Evolutionary conservation across 2,113 vertebrate species (phyloP).

Genomic region (Dasyornis broadbenti): DNA sequence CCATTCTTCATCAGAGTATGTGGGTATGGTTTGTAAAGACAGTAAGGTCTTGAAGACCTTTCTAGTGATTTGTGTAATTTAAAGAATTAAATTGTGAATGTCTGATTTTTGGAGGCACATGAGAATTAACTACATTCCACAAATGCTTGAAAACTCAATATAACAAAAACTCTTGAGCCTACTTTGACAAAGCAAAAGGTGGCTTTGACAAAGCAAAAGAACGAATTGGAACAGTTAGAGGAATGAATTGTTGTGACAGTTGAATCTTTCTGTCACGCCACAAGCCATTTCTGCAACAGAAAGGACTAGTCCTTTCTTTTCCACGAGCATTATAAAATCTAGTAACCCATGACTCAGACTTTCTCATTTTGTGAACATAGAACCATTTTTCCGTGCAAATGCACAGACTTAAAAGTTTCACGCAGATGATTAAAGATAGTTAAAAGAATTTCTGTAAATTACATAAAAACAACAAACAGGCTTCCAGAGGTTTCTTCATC

Average conservation of each 20-base stretch:
- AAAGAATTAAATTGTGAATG: neutral
- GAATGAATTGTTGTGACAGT: neutral
- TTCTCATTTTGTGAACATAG: neutral
- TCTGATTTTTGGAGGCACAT: neutral
- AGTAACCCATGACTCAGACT: neutral
- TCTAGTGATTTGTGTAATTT: neutral
- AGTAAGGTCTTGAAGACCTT: neutral
- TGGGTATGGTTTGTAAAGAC: neutral
- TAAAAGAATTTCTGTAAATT: neutral
- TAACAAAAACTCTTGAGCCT: neutral
- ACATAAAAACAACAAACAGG: neutral
- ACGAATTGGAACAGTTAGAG: neutral
- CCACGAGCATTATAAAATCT: neutral
- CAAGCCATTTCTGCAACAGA: neutral
- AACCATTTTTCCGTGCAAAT: neutral
- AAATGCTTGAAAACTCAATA: neutral
- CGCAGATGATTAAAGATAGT: accelerated
- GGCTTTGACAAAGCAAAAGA: neutral
- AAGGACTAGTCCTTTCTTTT: neutral
- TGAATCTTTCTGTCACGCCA: neutral
- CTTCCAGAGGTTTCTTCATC: neutral
- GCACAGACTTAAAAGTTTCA: neutral
- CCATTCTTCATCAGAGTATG: neutral
- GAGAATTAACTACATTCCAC: neutral
- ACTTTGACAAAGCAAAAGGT: neutral